A percentile compares a stretch with the other conserved stretches of the same genome.
Evolutionary conservation across 2,888 invertebrate species (phyloP).

Genomic region (Carcina quercana): DNA sequence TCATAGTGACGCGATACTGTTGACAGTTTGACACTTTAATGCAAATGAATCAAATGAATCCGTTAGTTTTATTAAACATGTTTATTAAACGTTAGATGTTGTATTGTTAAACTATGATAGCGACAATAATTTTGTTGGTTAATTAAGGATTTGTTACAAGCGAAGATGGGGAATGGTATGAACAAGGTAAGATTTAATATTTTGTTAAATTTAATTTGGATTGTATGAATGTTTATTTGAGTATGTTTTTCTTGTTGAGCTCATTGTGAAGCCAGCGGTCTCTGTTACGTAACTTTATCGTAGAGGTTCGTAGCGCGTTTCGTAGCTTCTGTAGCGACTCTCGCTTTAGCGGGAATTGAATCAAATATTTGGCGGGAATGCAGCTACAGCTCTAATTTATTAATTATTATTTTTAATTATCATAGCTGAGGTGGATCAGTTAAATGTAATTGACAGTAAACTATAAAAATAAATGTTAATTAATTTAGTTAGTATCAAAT

Average conservation of each 20-base stretch:
- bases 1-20: constrained; percentile 64
- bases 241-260: too few species aligned
- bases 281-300: constrained; percentile 40
- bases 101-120: constrained; percentile 29
- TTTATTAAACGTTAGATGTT: constrained; percentile 33
- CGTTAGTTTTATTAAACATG: constrained; percentile 34
- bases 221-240: too few species aligned
- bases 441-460: too few species aligned
- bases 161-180: constrained; percentile 89
- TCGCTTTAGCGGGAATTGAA: too few species aligned
- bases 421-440: too few species aligned
- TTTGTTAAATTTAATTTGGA: not conserved
- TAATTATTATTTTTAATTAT: too few species aligned
- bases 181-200: constrained; percentile 81
- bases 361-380: too few species aligned
- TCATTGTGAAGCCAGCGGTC: constrained; percentile 14
- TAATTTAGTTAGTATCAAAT: too few species aligned
- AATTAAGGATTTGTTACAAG: constrained; percentile 26
- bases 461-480: too few species aligned
- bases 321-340: constrained; percentile 15
- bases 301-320: constrained; percentile 24
- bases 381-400: too few species aligned
- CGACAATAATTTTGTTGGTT: constrained; percentile 43
- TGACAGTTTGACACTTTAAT: constrained; percentile 52
- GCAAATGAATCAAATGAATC: constrained; percentile 25